Evolutionary conservation across 1,140 invertebrate genomes (phyloP), one percentile per base, ranked within the genome.

Genomic region (Asobara japonica): DNA sequence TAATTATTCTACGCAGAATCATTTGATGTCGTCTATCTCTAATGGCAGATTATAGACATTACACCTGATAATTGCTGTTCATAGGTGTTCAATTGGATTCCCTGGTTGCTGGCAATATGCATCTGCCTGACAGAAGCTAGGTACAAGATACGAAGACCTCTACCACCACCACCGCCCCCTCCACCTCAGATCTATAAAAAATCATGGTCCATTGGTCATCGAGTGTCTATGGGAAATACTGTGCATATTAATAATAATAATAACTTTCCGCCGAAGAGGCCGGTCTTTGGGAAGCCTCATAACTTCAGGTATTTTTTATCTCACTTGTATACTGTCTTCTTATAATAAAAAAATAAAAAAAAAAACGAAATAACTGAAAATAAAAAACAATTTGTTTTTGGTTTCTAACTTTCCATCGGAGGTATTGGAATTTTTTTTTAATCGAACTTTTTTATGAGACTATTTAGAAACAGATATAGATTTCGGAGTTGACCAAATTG

Each of bases 191-290:
- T 86, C 11, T 79, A 72, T 71, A 85, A 83, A 64, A 83, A 84
- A 36, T 67, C 80, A 27, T 83, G 83, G 79, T 79, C 81, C 5
- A 83, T 84, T 5, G 73, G 67, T 11, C 78, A 78, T 25, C 78
- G 83, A 60, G 80, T 84, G 48, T 82, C 82, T 0, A 78, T 81
- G 73, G 83, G 79, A 10, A 85, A 85, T 41, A 77, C 79, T 10
- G 73, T 85, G 33, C 78, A 85, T 56, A 79, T 85, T 0, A 73
- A 73, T 33, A 72, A 62, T 3, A 81, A 79, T 33, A 72, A 65
- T 3, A 81, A 79, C 51, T 77, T 74, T 7, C 71, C 75, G 8
- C 79, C 75, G 27, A 84, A 85, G 27, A 78, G 82, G 68, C 76
- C 81, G 8, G 29, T 70, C 2, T 78, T 30, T 51, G 36, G 78